Percentiles rank a stretch among this genome's conserved stretches.
Conservation (phyloP, 2,113 vertebrate genomes). For the Girardinichthys multiradiatus region DNA sequence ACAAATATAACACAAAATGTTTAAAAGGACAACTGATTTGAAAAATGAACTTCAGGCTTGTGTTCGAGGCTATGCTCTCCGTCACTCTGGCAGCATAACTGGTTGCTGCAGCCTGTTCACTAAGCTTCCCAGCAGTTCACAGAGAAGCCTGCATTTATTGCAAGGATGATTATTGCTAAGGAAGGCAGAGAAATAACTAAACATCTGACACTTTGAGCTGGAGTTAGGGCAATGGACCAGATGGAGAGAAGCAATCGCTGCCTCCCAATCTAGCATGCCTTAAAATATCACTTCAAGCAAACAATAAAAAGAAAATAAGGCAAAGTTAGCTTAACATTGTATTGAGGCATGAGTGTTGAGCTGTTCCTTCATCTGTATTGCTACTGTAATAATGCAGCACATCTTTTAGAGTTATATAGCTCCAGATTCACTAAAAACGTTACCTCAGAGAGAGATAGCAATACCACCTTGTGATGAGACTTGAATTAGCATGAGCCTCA, state of each 20-base stretch:
- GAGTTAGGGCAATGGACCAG: background rate
- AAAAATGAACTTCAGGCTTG: background rate
- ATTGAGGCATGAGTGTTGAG: background rate
- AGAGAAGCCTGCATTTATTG: background rate
- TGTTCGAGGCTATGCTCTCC: background rate
- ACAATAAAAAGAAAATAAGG: background rate
- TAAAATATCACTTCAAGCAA: background rate
- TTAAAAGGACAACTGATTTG: background rate
- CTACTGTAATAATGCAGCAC: background rate
- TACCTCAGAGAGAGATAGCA: conserved; percentile 36
- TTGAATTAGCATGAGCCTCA: conserved; percentile 13
- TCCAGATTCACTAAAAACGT: conserved; percentile 35
- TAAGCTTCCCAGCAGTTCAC: background rate
- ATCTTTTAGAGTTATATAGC: conserved; percentile 1
- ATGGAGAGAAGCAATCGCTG: background rate
- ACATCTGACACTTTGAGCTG: conserved; percentile 1
- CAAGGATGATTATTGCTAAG: background rate
- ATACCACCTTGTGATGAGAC: conserved; percentile 30
- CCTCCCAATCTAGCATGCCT: background rate
- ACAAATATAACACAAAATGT: background rate
- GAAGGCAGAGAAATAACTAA: conserved; percentile 1
- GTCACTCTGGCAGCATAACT: background rate
- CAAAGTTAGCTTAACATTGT: background rate
- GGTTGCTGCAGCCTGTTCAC: background rate
- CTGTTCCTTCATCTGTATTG: background rate